Conservation (phyloP, 2,888 invertebrate species). For the Diaperis boleti region DNA sequence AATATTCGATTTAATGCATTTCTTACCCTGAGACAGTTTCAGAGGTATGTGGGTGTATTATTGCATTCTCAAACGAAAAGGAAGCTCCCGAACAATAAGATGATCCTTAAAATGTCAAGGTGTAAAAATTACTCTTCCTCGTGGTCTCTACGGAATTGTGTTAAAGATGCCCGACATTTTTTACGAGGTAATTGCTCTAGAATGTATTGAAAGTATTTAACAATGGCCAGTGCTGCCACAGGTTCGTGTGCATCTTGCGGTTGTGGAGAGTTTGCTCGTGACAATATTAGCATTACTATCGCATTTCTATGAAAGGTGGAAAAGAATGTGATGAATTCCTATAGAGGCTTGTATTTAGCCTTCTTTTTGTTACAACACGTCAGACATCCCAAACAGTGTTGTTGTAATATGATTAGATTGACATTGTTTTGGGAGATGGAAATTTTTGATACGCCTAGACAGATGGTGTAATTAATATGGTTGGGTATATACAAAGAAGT, state of each 20-base stretch:
- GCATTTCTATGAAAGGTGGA: constrained; percentile 9
- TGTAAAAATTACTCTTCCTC: no score
- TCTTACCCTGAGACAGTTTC: constrained; percentile 55
- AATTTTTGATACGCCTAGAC: neutral
- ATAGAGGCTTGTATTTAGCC: neutral
- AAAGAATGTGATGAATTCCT: constrained; percentile 4
- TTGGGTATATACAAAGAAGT: no score
- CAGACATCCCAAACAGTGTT: neutral
- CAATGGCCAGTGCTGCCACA: constrained; percentile 1
- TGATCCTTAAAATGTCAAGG: constrained; percentile 9
- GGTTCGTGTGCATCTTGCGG: neutral
- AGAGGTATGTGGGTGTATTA: constrained; percentile 46
- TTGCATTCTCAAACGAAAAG: constrained; percentile 8
- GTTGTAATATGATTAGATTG: neutral
- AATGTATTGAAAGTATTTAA: neutral
- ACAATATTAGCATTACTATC: constrained; percentile 4
- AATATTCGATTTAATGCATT: constrained; percentile 47
- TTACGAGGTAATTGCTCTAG: neutral
- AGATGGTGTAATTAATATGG: no score
- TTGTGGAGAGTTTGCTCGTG: constrained; percentile 1
- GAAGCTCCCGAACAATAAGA: neutral
- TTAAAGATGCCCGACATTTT: no score
- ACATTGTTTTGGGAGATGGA: neutral
- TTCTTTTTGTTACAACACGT: constrained; percentile 2
- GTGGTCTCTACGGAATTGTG: no score